Evolutionary conservation across 2,888 invertebrate species (phyloP), one percentile per base, ranked within the genome.

Genomic region (Euplagia quadripunctaria): DNA sequence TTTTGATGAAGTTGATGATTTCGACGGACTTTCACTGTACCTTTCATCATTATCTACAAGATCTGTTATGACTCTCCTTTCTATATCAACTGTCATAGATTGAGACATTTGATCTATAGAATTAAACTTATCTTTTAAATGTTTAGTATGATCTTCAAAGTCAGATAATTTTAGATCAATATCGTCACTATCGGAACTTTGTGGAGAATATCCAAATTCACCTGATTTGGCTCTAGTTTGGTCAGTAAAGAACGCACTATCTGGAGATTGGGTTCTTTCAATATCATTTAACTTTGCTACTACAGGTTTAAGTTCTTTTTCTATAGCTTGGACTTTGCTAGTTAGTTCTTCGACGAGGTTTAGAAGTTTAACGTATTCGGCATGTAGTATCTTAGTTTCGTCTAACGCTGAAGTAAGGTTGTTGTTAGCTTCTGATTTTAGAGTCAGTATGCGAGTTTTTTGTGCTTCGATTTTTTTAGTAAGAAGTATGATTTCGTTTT

Each of bases 401-500:
- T 96, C 97, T 68, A 96, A 96, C 0, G 98, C 97, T 46, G 97
- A 97, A 66, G 96, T 97, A 68, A 97, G 93, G 78, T 97, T 97
- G 84, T 97, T 96, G 71, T 96, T 96, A 11, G 97, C 97, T 90
- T 97, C 97, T 7, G 96, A 96, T 86, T 97, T 97, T 9, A 98
- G 92, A 52, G 97, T 97, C 71, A 96, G 94, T 80, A 97, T 96
- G 84, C 97, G 96, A 11, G 94, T 93, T 88, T 97, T 97, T 86
- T 97, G 96, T 14, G 96, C 94, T 75, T 98, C 97, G 9, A 98
- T 97, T 88, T 97, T 97, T 82, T 96, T 96, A 0, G 96, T 93
- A 42, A 97, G 93, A 43, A 97, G 96, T n/a, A 97, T 95, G 72
- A 97, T 96, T 85, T 97, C 98, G 86, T 97, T 97, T 88, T 98